phyloP scores from a whole-genome alignment of 2,797 vertebrate species.

The Ceryle rudis region DNA sequence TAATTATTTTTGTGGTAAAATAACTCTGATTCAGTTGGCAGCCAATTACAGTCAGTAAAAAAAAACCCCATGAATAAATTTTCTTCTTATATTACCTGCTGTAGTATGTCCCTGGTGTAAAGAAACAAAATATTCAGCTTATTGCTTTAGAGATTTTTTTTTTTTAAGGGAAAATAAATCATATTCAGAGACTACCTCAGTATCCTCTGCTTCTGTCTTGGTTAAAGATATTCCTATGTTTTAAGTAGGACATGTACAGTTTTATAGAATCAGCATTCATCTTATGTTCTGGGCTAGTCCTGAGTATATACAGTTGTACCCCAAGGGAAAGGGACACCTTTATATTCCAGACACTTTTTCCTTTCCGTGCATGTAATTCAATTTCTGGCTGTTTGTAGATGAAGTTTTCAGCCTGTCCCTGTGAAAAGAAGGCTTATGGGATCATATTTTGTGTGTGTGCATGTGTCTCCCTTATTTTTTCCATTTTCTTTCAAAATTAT shows the following conservation, averaged over 20 bases:
- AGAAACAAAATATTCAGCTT: constrained; percentile 25
- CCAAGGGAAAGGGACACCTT: not conserved
- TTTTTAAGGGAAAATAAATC: constrained; percentile 35
- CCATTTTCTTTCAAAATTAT: not conserved
- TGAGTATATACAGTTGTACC: not conserved
- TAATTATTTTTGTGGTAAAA: constrained; percentile 33
- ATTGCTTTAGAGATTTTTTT: constrained; percentile 19
- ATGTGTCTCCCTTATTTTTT: not conserved
- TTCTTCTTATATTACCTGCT: not conserved
- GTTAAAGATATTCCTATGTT: constrained; percentile 25
- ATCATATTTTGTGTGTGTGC: not conserved
- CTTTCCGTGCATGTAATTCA: not conserved
- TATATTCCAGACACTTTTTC: not conserved
- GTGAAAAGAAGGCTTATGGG: not conserved
- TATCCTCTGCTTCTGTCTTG: not conserved
- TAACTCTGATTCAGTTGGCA: constrained; percentile 20
- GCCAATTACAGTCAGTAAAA: constrained; percentile 10
- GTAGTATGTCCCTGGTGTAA: not conserved
- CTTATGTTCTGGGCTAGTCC: constrained; percentile 3
- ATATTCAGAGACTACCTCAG: not conserved
- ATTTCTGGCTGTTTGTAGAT: not conserved
- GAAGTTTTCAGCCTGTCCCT: not conserved
- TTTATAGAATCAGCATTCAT: constrained; percentile 56
- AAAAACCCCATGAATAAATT: constrained; percentile 32
- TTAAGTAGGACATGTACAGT: constrained; percentile 46